Evolutionary conservation across 2,888 invertebrate species (phyloP), one percentile per base, ranked within the genome.

Genomic region (Acanthopleura granulata): DNA sequence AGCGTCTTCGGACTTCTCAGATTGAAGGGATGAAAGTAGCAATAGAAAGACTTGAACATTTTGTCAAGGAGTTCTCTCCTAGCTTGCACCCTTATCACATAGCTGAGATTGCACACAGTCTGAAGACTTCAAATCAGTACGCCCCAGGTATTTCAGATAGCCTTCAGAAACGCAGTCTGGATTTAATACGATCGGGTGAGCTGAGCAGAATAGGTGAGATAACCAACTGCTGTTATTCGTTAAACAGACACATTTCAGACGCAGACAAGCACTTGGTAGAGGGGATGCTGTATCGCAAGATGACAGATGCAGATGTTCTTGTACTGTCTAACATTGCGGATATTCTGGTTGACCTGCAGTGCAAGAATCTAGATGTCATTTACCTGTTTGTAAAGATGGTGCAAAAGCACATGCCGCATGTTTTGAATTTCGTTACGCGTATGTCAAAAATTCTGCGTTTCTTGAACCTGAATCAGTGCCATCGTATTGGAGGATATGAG

Each of bases 241-340:
- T 78, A n/a, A 73, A 69, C 57, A 50, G 62, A 0, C 22, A 57
- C 9, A 73, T 62, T 15, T 22, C 76, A n/a, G n/a, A n/a, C 18
- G 22, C 49, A 30, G 57, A 50, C 18, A 76, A 72, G 69, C 62
- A 74, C 25, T 66, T 66, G n/a, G 29, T 81, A 0, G 69, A 71
- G 15, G 50, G 72, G 25, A 18, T 62, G 29, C 51, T 79, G 14
- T 27, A 74, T 61, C 62, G 51, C 22, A 50, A 72, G 22, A 50
- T 82, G 40, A 74, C 77, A 18, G 76, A 81, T 50, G 78, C 78
- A 16, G 83, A 83, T 66, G 76, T 81, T 15, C 66, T 83, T 18
- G 72, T 76, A 11, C 75, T 83, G 57, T 82, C 82, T 16, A 83
- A 80, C 72, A 72, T 83, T 11, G 79, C 78, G 22, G 82, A 83